Evolutionary conservation across 1,140 invertebrate species (phyloP).

Genomic region (Listronotus oregonensis): DNA sequence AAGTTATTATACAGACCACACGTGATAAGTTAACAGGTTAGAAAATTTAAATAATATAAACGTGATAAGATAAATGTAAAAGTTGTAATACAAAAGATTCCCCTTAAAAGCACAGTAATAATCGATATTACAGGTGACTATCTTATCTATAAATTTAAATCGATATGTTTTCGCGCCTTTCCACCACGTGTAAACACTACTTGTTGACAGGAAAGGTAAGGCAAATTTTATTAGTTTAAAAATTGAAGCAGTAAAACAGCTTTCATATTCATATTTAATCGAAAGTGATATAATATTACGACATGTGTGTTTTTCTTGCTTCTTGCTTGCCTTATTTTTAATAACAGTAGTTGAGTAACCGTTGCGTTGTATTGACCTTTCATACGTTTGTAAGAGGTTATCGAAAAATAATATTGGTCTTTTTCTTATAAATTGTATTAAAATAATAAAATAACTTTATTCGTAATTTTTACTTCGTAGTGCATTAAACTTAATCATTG

Average conservation of each 20-base stretch:
- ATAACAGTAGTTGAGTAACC: constrained; percentile 14
- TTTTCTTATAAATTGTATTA: constrained; percentile 17
- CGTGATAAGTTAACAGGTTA: too few species aligned
- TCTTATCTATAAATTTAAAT: constrained; percentile 17
- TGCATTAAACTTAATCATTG: too few species aligned
- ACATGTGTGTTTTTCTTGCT: constrained; percentile 23
- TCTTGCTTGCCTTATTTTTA: not conserved
- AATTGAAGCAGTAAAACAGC: constrained; percentile 2
- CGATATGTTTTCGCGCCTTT: constrained; percentile 42
- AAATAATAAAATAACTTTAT: not conserved
- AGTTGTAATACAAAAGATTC: too few species aligned
- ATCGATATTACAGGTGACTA: too few species aligned
- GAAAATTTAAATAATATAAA: too few species aligned
- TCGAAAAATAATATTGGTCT: constrained; percentile 12
- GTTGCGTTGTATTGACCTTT: constrained; percentile 13
- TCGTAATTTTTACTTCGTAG: too few species aligned
- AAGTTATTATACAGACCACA: too few species aligned
- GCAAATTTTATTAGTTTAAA: constrained; percentile 10
- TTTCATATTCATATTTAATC: constrained; percentile 4
- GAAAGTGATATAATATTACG: constrained; percentile 8
- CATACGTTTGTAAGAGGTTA: constrained; percentile 28
- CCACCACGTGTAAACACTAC: constrained; percentile 31
- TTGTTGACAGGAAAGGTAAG: constrained; percentile 41
- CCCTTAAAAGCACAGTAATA: too few species aligned
- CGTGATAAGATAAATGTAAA: too few species aligned